These are phyloP conservation scores for Adineta ricciae DNA, from an alignment of 2,888 invertebrate species.

Conservation along the genomic window DNA sequence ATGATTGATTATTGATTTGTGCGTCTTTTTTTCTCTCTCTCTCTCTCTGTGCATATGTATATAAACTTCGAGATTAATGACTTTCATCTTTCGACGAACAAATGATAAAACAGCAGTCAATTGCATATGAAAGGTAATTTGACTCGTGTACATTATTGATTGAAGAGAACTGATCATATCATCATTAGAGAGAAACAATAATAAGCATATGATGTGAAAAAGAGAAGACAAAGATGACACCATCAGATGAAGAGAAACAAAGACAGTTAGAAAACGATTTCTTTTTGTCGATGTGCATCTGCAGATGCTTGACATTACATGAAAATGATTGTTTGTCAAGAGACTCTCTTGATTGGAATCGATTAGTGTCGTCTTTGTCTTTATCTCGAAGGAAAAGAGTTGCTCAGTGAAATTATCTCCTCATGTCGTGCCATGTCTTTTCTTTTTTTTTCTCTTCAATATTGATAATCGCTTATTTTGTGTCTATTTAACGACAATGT, in stretches of 20 bases:
- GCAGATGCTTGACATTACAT: slow-evolving; percentile 2
- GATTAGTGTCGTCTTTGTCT: slow-evolving; percentile 9
- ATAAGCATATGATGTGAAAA: background rate
- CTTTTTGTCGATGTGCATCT: background rate
- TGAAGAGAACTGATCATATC: background rate
- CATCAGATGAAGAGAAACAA: background rate
- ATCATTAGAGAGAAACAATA: background rate
- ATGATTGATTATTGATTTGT: slow-evolving; percentile 13
- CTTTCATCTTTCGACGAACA: slow-evolving; percentile 2
- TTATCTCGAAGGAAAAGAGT: background rate
- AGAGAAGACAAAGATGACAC: background rate
- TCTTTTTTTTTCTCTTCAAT: background rate
- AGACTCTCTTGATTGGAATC: slow-evolving; percentile 15
- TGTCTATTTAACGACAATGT: background rate
- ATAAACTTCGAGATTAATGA: slow-evolving; percentile 11
- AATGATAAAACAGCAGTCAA: slow-evolving; percentile 1
- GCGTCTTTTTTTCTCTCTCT: background rate
- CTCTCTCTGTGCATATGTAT: background rate
- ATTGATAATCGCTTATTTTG: background rate
- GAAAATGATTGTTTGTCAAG: slow-evolving; percentile 13
- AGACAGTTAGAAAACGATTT: background rate
- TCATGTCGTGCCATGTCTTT: slow-evolving; percentile 4
- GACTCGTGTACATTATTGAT: background rate
- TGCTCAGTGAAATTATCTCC: slow-evolving; percentile 1
- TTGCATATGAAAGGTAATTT: background rate